These are phyloP conservation scores for Drosophila hawaiiensis DNA, from an alignment of 2,888 invertebrate species.

Conservation along the genomic window DNA sequence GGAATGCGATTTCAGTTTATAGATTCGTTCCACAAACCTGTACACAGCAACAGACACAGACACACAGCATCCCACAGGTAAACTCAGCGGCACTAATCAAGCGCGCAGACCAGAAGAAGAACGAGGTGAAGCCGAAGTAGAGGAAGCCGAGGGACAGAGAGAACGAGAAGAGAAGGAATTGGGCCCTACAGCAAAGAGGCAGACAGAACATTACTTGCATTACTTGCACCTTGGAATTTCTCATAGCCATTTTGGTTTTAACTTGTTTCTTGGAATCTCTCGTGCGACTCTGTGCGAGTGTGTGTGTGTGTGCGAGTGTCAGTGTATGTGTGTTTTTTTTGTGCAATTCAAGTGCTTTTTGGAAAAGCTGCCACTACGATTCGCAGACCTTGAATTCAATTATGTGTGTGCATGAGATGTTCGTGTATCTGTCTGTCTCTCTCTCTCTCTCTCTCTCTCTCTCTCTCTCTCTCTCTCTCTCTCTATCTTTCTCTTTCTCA, in stretches of 20 bases:
- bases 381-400: slow-evolving; percentile 72
- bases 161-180: slow-evolving; percentile 7
- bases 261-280: slow-evolving; percentile 75
- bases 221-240: slow-evolving; percentile 70
- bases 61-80: slow-evolving; percentile 70
- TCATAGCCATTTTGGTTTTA: slow-evolving; percentile 54
- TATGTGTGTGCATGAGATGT: slow-evolving; percentile 36
- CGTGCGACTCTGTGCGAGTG: not conserved
- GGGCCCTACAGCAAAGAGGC: slow-evolving; percentile 36
- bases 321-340: slow-evolving; percentile 3
- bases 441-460: not conserved
- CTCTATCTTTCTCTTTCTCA: not conserved
- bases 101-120: slow-evolving; percentile 9
- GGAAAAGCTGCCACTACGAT: slow-evolving; percentile 44
- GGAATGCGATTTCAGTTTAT: slow-evolving; percentile 72
- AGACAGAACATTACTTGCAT: slow-evolving; percentile 63
- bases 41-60: slow-evolving; percentile 27
- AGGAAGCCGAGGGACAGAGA: not conserved
- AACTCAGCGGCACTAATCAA: slow-evolving; percentile 77
- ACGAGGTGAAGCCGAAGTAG: not conserved
- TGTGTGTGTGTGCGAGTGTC: slow-evolving; percentile 3
- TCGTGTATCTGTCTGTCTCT: slow-evolving; percentile 11
- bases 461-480: not conserved
- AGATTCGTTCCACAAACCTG: slow-evolving; percentile 80
- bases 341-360: slow-evolving; percentile 69